Conservation (phyloP, 2,113 vertebrate genomes). For the Felis catus region DNA sequence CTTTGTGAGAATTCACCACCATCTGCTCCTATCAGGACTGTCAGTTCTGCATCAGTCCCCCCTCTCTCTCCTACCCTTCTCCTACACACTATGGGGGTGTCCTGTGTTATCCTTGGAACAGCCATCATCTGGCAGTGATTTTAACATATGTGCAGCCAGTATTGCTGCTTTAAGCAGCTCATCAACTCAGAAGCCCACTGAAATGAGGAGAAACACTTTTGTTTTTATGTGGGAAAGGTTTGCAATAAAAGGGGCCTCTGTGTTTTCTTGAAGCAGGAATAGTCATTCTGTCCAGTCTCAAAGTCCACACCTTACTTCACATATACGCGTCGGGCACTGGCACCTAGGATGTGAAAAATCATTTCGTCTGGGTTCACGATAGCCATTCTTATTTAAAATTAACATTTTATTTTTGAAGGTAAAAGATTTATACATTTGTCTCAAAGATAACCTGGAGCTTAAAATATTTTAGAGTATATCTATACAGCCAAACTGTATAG, state of each 20-base stretch:
- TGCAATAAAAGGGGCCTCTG: background rate
- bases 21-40: conserved; percentile 41
- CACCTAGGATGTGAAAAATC: background rate
- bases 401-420: conserved; percentile 35
- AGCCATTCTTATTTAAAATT: conserved; percentile 59
- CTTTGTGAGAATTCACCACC: background rate
- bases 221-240: background rate
- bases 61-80: background rate
- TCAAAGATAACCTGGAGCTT: conserved; percentile 64
- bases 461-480: conserved; percentile 44
- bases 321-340: background rate
- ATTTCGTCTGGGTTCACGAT: background rate
- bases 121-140: conserved; percentile 48
- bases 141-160: conserved; percentile 12
- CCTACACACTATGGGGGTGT: background rate
- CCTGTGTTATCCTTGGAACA: conserved; percentile 38
- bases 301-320: background rate
- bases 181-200: background rate
- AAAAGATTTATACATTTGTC: conserved; percentile 18
- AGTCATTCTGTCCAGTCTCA: background rate
- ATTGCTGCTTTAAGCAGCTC: background rate
- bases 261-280: conserved; percentile 40
- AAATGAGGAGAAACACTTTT: background rate
- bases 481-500: background rate
- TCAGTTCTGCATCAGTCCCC: conserved; percentile 38